Conservation (phyloP, 2,113 vertebrate genomes). For the Talpa occidentalis region DNA sequence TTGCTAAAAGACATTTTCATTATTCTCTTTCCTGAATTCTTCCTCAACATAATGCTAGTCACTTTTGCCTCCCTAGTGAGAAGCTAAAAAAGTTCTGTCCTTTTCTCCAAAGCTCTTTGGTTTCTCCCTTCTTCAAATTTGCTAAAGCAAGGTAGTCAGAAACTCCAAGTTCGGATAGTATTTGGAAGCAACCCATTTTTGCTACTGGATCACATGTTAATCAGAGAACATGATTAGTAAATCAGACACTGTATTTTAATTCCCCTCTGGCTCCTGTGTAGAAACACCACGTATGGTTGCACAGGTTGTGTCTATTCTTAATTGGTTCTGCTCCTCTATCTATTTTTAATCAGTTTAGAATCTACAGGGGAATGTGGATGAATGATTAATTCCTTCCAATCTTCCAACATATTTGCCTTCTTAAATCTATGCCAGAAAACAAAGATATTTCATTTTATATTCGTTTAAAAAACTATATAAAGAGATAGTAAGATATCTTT, state of each 20-base stretch:
- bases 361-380: constrained; percentile 7
- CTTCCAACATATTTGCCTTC: not conserved
- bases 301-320: not conserved
- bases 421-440: not conserved
- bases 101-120: not conserved
- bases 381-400: constrained; percentile 13
- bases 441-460: constrained; percentile 31
- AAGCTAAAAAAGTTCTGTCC: not conserved
- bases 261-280: not conserved
- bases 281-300: not conserved
- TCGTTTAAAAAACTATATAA: not conserved
- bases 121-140: not conserved
- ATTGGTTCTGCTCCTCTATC: not conserved
- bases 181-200: not conserved
- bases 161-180: not conserved
- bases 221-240: not conserved
- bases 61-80: not conserved
- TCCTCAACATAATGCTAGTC: not conserved
- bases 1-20: not conserved
- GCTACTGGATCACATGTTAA: not conserved
- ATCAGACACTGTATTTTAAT: not conserved
- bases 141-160: not conserved
- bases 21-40: not conserved
- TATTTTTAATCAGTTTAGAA: constrained; percentile 1
- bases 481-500: constrained; percentile 9